phyloP scores from a whole-genome alignment of 2,888 invertebrate genomes.

The Lithophane socia region DNA sequence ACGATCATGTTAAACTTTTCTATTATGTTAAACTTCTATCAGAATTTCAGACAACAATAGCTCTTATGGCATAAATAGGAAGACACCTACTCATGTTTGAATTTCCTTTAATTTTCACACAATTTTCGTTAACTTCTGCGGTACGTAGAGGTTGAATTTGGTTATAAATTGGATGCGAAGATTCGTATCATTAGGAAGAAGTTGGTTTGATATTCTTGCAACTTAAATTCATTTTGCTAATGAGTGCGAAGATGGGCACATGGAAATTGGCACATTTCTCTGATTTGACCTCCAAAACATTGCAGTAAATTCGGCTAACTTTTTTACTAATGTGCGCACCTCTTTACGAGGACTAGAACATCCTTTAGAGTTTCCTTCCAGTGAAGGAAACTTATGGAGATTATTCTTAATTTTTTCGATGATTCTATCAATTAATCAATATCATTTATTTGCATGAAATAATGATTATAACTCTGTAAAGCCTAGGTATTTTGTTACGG shows the following conservation, averaged over 20 bases:
- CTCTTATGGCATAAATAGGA: conserved; percentile 11
- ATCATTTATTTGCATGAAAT: too few relatives aligned
- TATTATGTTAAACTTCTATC: conserved; percentile 14
- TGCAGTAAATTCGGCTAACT: conserved; percentile 3
- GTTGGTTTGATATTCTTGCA: conserved; percentile 40
- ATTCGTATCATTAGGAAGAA: conserved; percentile 36
- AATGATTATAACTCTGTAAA: too few relatives aligned
- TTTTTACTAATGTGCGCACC: neutral
- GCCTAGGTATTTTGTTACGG: too few relatives aligned
- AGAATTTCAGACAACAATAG: conserved; percentile 15
- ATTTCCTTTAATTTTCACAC: conserved; percentile 19
- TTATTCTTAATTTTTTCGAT: too few relatives aligned
- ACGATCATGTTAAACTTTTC: conserved; percentile 21
- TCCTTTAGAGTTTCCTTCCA: neutral
- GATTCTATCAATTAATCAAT: too few relatives aligned
- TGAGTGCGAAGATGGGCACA: conserved; percentile 2
- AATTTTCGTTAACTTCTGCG: conserved; percentile 15
- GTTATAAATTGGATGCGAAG: conserved; percentile 40
- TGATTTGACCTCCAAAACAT: conserved; percentile 10
- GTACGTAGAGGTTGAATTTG: conserved; percentile 13
- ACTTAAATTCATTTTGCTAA: conserved; percentile 46
- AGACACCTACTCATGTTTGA: conserved; percentile 11
- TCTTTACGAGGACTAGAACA: neutral
- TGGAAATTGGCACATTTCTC: conserved; percentile 19
- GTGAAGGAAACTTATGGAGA: too few relatives aligned